A percentile compares a stretch with the other conserved stretches of the same genome.
Evolutionary conservation across 2,888 invertebrate species (phyloP).

Genomic region (Himalopsyche tibetana): DNA sequence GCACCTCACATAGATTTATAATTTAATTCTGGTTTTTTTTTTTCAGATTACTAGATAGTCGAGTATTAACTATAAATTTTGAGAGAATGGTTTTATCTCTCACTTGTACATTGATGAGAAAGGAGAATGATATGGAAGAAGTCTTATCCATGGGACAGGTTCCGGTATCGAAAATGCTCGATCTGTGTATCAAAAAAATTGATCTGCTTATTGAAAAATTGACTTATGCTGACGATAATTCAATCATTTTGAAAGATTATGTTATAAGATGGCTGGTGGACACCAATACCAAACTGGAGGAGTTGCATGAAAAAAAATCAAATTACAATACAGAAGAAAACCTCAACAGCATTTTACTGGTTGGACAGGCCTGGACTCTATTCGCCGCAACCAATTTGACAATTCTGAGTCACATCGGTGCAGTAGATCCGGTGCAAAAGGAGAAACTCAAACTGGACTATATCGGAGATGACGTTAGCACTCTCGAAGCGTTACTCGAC

Average conservation of each 20-base stretch:
- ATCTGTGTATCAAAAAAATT: constrained; percentile 60
- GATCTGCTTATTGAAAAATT: no score
- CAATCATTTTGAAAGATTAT: constrained; percentile 62
- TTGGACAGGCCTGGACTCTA: constrained; percentile 59
- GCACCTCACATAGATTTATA: not conserved
- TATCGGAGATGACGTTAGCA: constrained; percentile 81
- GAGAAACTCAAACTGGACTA: constrained; percentile 84
- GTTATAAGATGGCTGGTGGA: constrained; percentile 63
- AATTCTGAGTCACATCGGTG: constrained; percentile 78
- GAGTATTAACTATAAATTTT: constrained; percentile 58
- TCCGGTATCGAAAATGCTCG: not conserved
- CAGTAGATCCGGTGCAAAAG: constrained; percentile 91
- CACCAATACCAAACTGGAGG: constrained; percentile 60
- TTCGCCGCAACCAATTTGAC: constrained; percentile 60
- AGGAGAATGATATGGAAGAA: constrained; percentile 31
- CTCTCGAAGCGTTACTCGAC: constrained; percentile 77
- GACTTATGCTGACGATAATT: constrained; percentile 59
- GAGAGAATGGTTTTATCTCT: constrained; percentile 61
- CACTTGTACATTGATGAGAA: constrained; percentile 52
- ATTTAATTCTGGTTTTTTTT: constrained; percentile 43
- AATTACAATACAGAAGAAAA: constrained; percentile 66
- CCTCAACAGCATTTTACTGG: constrained; percentile 31
- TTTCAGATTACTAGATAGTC: constrained; percentile 59
- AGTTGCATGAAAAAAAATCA: constrained; percentile 67
- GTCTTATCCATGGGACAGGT: not conserved